phyloP scores from a whole-genome alignment of 2,797 vertebrate species.

The Arvicola amphibius region DNA sequence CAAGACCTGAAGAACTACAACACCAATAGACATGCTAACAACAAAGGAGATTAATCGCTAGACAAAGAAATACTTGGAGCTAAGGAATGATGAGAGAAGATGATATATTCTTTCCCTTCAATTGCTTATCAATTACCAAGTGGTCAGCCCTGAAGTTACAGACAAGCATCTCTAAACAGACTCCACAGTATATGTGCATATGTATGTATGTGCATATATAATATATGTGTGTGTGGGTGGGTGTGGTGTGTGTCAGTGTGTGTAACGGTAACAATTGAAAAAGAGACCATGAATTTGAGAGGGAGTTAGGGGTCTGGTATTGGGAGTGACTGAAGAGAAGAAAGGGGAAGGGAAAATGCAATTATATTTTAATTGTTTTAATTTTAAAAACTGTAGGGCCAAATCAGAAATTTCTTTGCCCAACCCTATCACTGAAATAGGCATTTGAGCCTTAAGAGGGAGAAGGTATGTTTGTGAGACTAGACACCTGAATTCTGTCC shows the following conservation, averaged over 20 bases:
- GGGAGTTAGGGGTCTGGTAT: neutral
- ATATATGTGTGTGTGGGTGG: neutral
- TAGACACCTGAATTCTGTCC: neutral
- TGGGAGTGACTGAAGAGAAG: neutral
- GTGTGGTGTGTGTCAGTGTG: neutral
- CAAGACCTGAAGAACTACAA: neutral
- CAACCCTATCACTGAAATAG: neutral
- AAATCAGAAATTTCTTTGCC: neutral
- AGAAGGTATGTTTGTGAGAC: conserved; percentile 12
- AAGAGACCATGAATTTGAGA: neutral
- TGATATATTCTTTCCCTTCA: neutral
- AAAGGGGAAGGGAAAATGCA: neutral
- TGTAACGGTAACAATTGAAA: neutral
- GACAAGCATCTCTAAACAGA: neutral
- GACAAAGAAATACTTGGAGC: neutral
- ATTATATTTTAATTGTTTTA: neutral
- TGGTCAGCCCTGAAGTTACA: neutral
- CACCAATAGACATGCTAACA: no score
- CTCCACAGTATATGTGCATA: neutral
- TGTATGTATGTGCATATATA: neutral
- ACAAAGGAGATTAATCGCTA: no score
- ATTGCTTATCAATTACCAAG: neutral
- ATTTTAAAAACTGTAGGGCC: neutral
- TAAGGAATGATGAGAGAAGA: neutral
- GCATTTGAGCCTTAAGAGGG: neutral